phyloP scores from a whole-genome alignment of 2,888 invertebrate species.

The Lepidocyrtoides sp. region DNA sequence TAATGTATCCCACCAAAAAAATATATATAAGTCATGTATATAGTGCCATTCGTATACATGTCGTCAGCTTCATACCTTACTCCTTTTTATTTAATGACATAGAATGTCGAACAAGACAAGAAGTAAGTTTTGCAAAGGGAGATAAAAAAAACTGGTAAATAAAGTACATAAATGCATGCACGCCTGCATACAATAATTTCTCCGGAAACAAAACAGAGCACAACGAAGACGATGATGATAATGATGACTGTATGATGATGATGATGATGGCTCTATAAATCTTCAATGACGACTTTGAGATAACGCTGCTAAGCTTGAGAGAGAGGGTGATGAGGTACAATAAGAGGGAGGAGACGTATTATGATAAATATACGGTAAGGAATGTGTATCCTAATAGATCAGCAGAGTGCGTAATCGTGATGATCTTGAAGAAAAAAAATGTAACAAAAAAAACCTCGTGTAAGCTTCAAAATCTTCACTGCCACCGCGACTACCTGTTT shows the following conservation, averaged over 20 bases:
- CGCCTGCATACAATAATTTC: constrained; percentile 60
- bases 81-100: constrained; percentile 38
- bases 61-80: neutral
- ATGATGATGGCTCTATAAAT: neutral
- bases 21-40: neutral
- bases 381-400: constrained; percentile 22
- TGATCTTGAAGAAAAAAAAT: neutral
- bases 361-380: neutral
- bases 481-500: neutral
- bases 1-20: neutral
- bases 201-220: constrained; percentile 80
- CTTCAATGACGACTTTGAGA: constrained; percentile 8
- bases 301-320: neutral
- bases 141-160: neutral
- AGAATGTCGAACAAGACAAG: constrained; percentile 34
- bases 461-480: neutral
- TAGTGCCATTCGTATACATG: neutral
- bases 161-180: constrained; percentile 16
- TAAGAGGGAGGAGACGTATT: neutral
- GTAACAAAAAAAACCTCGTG: neutral
- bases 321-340: neutral
- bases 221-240: constrained; percentile 57
- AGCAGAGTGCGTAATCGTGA: constrained; percentile 5
- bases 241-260: constrained; percentile 30
- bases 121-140: neutral